These are phyloP conservation scores for Sicus ferrugineus DNA, from an alignment of 2,888 invertebrate genomes.

Conservation along the genomic window DNA sequence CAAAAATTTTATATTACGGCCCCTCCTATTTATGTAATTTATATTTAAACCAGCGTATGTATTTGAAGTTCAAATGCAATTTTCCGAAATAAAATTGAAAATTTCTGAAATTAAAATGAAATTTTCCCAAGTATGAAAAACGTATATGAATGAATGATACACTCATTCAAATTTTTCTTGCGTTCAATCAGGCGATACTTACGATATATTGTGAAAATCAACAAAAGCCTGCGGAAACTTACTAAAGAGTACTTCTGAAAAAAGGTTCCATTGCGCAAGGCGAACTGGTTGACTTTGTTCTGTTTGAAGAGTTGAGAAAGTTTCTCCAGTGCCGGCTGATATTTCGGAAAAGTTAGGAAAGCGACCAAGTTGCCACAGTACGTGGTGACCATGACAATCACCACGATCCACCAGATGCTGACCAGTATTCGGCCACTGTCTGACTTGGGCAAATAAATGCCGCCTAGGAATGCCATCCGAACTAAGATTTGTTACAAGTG, in stretches of 20 bases:
- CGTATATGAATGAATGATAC: no score
- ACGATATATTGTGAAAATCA: no score
- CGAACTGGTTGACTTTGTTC: conserved; percentile 74
- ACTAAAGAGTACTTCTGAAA: conserved; percentile 73
- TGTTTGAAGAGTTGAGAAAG: conserved; percentile 63
- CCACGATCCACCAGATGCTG: conserved; percentile 92
- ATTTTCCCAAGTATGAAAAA: background rate
- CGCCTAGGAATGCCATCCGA: conserved; percentile 70
- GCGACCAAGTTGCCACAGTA: conserved; percentile 93
- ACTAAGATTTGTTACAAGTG: background rate
- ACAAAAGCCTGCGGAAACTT: conserved; percentile 39
- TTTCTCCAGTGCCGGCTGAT: conserved; percentile 59
- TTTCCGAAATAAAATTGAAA: no score
- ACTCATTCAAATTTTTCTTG: no score
- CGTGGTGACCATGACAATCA: conserved; percentile 86
- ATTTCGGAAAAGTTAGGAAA: conserved; percentile 88
- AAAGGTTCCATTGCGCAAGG: conserved; percentile 77
- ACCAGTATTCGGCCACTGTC: conserved; percentile 87
- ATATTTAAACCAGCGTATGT: no score
- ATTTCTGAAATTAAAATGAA: background rate
- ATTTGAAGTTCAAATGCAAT: no score
- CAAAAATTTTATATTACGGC: no score
- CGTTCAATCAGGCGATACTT: no score
- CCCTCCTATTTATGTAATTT: no score
- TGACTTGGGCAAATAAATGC: conserved; percentile 84